Evolutionary conservation across 2,797 vertebrate genomes (phyloP).

Genomic region (Acanthurus lineatus): DNA sequence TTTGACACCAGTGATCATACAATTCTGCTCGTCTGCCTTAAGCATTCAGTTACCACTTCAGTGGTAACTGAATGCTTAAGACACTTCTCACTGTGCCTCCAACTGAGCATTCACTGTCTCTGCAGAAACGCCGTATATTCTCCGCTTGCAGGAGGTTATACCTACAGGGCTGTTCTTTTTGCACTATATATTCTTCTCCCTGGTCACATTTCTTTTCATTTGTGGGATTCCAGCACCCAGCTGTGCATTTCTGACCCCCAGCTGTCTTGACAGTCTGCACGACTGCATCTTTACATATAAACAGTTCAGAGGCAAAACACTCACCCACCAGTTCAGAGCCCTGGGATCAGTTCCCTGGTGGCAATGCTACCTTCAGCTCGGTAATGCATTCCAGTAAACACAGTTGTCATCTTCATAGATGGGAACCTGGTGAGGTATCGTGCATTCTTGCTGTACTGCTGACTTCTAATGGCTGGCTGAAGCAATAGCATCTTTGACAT

Average conservation of each 20-base stretch:
- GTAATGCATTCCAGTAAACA: constrained; percentile 56
- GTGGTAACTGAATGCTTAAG: not conserved
- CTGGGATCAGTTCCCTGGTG: constrained; percentile 55
- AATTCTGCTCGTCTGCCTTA: constrained; percentile 48
- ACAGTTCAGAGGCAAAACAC: constrained; percentile 60
- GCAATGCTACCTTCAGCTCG: constrained; percentile 34
- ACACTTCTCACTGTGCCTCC: constrained; percentile 41
- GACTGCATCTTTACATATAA: constrained; percentile 69
- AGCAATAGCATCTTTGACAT: constrained; percentile 16
- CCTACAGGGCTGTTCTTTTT: constrained; percentile 61
- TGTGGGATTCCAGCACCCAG: constrained; percentile 63
- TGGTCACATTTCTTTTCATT: constrained; percentile 59
- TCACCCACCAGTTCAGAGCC: constrained; percentile 55
- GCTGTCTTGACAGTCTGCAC: constrained; percentile 63
- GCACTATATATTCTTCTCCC: constrained; percentile 50
- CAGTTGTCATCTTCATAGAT: constrained; percentile 43
- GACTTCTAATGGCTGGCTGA: constrained; percentile 22
- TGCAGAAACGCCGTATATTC: constrained; percentile 57
- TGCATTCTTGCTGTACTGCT: constrained; percentile 25
- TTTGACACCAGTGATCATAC: constrained; percentile 66
- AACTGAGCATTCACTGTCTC: constrained; percentile 51
- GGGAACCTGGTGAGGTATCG: constrained; percentile 51
- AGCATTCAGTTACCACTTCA: constrained; percentile 50
- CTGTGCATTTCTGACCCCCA: constrained; percentile 70
- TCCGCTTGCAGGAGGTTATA: constrained; percentile 55